Evolutionary conservation across 2,797 vertebrate species (phyloP), one percentile per base, ranked within the genome.

Genomic region (Chelon labrosus): DNA sequence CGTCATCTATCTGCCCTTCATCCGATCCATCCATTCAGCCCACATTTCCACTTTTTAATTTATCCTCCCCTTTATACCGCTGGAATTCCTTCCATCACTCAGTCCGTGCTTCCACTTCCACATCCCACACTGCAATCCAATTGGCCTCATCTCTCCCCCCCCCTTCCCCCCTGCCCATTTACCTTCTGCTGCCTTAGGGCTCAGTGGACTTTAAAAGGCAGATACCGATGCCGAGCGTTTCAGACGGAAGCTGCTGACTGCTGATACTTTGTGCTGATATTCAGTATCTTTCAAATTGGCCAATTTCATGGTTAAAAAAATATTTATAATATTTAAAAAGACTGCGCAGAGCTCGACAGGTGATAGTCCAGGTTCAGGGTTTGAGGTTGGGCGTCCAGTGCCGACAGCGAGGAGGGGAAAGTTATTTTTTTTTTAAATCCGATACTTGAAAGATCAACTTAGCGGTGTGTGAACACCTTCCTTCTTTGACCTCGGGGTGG

Each of bases 31-130:
- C 83, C 77, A 76, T 85, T 85, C 77, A 75, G 59, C 73, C 73
- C 89, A 79, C 79, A 81, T 79, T 83, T 82, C 64, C 83, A 80
- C 77, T 84, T 85, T 85, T 87, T 86, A 83, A 87, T 87, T 86
- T 70, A 65, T 80, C 83, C 62, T 68, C 65, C 19, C 57, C 76
- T 77, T 88, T 83, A 84, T 81, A 44, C 67, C 12, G 27, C 63
- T 35, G 50, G 74, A 78, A 73, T 79, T 88, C 77, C 79, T 44
- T 73, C 86, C 84, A 74, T 87, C 62, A 65, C 54, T 77, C 75
- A 73, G 59, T 60, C 61, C 22, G 2, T 7, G 65, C 70, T 46
- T 70, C 69, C 74, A 41, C 80, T 64, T 73, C 80, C n/a, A 60
- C 85, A 71, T 71, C 73, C 81, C 31, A 35, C 49, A 54, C 69